These are phyloP conservation scores for Xestia xanthographa DNA, from an alignment of 2,888 invertebrate genomes.

Conservation along the genomic window DNA sequence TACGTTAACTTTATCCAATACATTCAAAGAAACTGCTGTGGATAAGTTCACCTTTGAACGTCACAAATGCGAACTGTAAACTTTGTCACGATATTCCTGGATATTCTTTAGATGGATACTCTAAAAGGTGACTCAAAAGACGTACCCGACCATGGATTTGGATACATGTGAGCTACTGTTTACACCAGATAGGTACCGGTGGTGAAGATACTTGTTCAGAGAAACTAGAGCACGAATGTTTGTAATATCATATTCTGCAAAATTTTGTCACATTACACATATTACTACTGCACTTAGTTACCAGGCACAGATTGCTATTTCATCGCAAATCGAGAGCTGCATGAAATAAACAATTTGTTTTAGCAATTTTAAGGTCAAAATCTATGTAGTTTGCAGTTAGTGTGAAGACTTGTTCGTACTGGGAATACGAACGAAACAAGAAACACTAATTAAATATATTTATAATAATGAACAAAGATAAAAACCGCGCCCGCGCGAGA, in stretches of 20 bases:
- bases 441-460: background rate
- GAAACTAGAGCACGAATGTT: constrained; percentile 21
- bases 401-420: background rate
- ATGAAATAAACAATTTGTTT: constrained; percentile 14
- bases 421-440: background rate
- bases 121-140: constrained; percentile 1
- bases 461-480: background rate
- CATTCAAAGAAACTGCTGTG: constrained; percentile 2
- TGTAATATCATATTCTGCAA: background rate
- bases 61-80: background rate
- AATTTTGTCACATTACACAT: constrained; percentile 5
- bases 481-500: background rate
- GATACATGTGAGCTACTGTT: background rate
- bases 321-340: constrained; percentile 12
- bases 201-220: background rate
- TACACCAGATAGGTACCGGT: background rate
- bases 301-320: constrained; percentile 10
- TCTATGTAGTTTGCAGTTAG: background rate
- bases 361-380: background rate
- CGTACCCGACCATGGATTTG: background rate
- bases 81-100: constrained; percentile 23
- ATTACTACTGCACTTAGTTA: constrained; percentile 1
- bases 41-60: constrained; percentile 22
- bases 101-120: constrained; percentile 1
- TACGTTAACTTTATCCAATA: constrained; percentile 9